Conservation (phyloP, 2,113 vertebrate genomes). For the Bufo bufo region DNA sequence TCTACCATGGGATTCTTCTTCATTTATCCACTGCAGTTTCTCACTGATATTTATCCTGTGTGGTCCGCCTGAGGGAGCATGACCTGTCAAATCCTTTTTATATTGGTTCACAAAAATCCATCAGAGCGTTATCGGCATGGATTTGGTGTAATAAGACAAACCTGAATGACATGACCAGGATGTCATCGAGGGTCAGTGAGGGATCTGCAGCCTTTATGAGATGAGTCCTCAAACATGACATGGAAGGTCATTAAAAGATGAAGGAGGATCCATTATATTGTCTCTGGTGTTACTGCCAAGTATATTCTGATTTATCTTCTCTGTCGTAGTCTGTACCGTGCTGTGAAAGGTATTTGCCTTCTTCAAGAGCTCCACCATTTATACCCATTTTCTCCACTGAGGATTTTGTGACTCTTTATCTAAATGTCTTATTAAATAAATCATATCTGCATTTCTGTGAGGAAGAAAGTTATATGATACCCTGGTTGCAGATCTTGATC, state of each 20-base stretch:
- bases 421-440: background rate
- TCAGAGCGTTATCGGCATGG: background rate
- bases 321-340: background rate
- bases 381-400: background rate
- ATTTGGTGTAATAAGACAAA: background rate
- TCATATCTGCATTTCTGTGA: background rate
- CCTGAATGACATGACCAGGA: background rate
- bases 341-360: background rate
- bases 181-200: background rate
- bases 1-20: background rate
- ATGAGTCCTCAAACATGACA: background rate
- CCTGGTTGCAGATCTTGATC: background rate
- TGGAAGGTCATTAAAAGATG: slow-evolving; percentile 1
- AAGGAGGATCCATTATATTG: slow-evolving; percentile 1
- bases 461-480: background rate
- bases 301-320: background rate
- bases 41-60: too few relatives aligned
- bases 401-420: background rate
- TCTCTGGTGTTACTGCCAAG: background rate
- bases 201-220: background rate
- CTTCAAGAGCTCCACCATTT: background rate
- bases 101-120: background rate
- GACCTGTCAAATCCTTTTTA: background rate
- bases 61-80: background rate
- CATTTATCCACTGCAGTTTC: background rate